These are phyloP conservation scores for Caenorhabditis tropicalis DNA, from an alignment of 1,140 invertebrate genomes.

Conservation along the genomic window DNA sequence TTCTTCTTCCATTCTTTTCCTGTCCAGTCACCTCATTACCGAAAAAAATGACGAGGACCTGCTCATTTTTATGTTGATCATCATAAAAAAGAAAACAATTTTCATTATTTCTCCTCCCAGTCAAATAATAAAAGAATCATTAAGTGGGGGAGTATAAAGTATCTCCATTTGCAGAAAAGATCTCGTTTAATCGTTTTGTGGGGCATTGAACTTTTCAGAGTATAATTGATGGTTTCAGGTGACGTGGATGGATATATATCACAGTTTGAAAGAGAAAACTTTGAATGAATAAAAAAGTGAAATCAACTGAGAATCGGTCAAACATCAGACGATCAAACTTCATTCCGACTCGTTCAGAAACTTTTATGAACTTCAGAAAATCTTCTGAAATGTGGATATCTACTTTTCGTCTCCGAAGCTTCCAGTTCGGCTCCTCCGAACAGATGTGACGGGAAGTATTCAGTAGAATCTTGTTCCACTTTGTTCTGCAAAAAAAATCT, in stretches of 20 bases:
- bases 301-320: background rate
- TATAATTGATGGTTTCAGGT: background rate
- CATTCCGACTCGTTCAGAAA: too few relatives aligned
- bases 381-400: too few relatives aligned
- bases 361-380: too few relatives aligned
- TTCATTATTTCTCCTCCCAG: background rate
- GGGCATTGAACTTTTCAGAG: background rate
- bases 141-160: background rate
- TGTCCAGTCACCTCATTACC: background rate
- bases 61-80: background rate
- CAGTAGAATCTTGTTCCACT: too few relatives aligned
- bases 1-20: background rate
- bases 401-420: too few relatives aligned
- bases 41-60: slow-evolving; percentile 29
- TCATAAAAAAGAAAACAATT: background rate
- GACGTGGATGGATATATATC: slow-evolving; percentile 6
- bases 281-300: background rate
- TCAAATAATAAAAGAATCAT: background rate
- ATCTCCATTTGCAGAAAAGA: background rate
- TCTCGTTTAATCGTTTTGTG: background rate
- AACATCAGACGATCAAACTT: slow-evolving; percentile 1
- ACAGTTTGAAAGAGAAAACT: background rate
- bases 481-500: too few relatives aligned
- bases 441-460: too few relatives aligned
- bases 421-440: too few relatives aligned